Conservation (phyloP, 2,113 vertebrate genomes). For the Corvus moneduloides region DNA sequence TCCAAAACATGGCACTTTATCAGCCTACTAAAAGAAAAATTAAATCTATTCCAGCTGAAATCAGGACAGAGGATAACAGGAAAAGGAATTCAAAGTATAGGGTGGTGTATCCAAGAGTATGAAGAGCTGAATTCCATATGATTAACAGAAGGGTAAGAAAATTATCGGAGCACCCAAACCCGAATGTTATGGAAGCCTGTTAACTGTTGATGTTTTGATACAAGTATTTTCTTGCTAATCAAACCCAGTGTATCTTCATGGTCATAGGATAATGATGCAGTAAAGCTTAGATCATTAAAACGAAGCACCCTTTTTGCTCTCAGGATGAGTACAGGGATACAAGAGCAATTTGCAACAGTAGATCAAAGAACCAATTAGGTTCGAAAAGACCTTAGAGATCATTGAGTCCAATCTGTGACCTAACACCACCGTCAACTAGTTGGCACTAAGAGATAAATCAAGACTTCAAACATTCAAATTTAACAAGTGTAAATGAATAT, state of each 20-base stretch:
- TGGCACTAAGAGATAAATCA: not conserved
- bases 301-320: not conserved
- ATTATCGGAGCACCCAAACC: not conserved
- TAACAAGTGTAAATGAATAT: not conserved
- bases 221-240: not conserved
- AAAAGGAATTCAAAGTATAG: not conserved
- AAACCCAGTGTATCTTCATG: not conserved
- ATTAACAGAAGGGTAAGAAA: not conserved
- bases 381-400: not conserved
- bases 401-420: not conserved
- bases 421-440: not conserved
- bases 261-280: not conserved
- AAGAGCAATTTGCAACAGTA: not conserved
- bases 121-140: not conserved
- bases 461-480: not conserved
- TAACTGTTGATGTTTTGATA: not conserved
- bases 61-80: not conserved
- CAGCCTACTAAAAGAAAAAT: not conserved
- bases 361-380: not conserved
- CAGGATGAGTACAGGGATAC: not conserved
- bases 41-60: not conserved
- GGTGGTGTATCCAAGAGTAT: not conserved
- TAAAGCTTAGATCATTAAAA: not conserved
- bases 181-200: not conserved
- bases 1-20: not conserved